phyloP scores from a whole-genome alignment of 2,113 vertebrate species.

The Pseudorhombus dupliciocellatus region DNA sequence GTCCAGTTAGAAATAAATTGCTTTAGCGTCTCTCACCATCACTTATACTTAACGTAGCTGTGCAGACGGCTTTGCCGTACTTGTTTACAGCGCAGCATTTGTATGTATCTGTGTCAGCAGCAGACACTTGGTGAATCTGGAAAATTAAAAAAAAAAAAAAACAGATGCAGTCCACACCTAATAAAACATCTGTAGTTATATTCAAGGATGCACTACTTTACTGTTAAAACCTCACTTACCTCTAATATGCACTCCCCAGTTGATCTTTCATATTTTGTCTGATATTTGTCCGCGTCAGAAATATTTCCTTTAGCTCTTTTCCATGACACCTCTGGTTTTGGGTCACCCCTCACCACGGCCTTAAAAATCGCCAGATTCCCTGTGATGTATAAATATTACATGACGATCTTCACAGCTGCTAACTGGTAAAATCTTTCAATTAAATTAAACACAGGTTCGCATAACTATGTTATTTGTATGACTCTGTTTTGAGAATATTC shows the following conservation, averaged over 20 bases:
- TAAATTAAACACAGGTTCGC: neutral
- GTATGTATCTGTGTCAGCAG: conserved; percentile 82
- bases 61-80: conserved; percentile 85
- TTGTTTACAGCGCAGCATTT: conserved; percentile 84
- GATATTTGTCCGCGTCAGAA: conserved; percentile 79
- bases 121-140: conserved; percentile 82
- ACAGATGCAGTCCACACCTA: neutral
- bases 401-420: neutral
- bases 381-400: conserved; percentile 46
- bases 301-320: conserved; percentile 69
- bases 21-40: conserved; percentile 78
- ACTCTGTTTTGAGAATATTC: neutral
- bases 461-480: neutral
- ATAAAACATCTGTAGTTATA: neutral
- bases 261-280: conserved; percentile 66
- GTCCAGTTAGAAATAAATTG: neutral
- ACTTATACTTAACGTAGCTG: conserved; percentile 80
- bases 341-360: conserved; percentile 83
- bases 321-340: conserved; percentile 85
- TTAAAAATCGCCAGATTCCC: conserved; percentile 86
- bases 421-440: neutral
- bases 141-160: conserved; percentile 41
- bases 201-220: neutral
- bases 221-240: conserved; percentile 69
- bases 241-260: conserved; percentile 82